Percentiles rank a stretch among this genome's conserved stretches.
Conservation (phyloP, 2,797 vertebrate genomes). For the Hipposideros larvatus region DNA sequence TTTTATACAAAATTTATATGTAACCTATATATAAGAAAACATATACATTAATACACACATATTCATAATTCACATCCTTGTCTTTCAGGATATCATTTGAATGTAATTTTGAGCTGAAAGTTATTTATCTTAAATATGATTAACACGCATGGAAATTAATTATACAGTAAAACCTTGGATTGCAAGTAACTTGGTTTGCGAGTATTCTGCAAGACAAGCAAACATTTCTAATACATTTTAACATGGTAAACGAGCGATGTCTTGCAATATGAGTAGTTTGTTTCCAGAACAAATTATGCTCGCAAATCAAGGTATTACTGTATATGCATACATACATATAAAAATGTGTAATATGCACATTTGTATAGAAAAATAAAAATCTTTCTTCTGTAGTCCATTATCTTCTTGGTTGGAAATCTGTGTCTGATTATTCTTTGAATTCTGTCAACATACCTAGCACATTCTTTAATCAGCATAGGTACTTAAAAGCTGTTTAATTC, state of each 20-base stretch:
- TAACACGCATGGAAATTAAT: conserved; percentile 16
- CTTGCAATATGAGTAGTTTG: too few relatives aligned
- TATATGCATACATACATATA: not conserved
- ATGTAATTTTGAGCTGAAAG: not conserved
- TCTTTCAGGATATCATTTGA: not conserved
- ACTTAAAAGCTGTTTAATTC: conserved; percentile 66
- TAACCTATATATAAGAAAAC: not conserved
- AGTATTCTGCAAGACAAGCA: too few relatives aligned
- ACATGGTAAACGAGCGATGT: too few relatives aligned
- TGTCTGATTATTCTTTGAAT: conserved; percentile 11
- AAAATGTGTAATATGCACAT: not conserved
- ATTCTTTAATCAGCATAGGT: conserved; percentile 50
- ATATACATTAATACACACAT: not conserved
- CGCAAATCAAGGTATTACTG: too few relatives aligned
- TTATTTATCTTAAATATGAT: conserved; percentile 24
- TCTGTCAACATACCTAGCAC: not conserved
- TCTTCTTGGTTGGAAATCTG: not conserved
- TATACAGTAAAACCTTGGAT: not conserved
- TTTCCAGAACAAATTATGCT: too few relatives aligned
- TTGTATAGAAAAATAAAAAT: conserved; percentile 22
- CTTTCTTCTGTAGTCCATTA: not conserved
- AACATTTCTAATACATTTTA: too few relatives aligned
- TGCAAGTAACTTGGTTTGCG: too few relatives aligned
- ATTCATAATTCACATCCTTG: not conserved
- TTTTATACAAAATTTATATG: not conserved